A percentile compares a stretch with the other conserved stretches of the same genome.
Evolutionary conservation across 2,113 vertebrate species (phyloP).

Genomic region (Oreochromis tanganicae): DNA sequence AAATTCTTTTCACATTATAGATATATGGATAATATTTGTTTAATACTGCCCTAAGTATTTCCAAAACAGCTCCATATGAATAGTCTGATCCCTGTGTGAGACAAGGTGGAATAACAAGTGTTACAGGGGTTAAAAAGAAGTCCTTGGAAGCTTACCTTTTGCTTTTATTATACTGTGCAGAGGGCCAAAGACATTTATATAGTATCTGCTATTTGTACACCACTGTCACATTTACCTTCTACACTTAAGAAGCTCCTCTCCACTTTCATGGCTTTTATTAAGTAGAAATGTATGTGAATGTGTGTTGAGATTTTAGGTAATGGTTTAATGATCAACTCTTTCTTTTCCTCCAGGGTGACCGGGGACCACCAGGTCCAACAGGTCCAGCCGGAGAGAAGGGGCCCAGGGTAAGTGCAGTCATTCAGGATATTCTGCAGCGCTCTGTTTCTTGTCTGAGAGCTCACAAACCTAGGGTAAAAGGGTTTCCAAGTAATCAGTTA

Average conservation of each 20-base stretch:
- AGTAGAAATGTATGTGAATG: background rate
- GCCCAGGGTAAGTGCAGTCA: constrained; percentile 75
- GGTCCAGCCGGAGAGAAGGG: constrained; percentile 90
- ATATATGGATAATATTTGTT: constrained; percentile 3
- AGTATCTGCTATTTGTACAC: background rate
- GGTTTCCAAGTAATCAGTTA: background rate
- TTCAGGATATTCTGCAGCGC: background rate
- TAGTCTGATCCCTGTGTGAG: background rate
- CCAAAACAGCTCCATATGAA: background rate
- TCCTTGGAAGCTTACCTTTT: background rate
- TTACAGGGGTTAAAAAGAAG: background rate
- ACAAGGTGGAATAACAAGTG: background rate
- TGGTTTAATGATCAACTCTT: constrained; percentile 3
- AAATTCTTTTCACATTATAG: constrained; percentile 45
- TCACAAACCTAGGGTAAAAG: background rate
- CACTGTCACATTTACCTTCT: constrained; percentile 7
- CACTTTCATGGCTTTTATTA: constrained; percentile 27
- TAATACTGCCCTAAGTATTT: background rate
- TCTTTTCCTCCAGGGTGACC: constrained; percentile 80
- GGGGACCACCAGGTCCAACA: constrained; percentile 85
- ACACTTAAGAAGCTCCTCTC: background rate
- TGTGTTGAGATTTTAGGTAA: constrained; percentile 9
- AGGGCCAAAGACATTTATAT: constrained; percentile 3
- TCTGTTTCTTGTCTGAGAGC: background rate
- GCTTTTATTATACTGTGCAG: background rate